phyloP scores from a whole-genome alignment of 2,888 invertebrate genomes.

The Caenorhabditis sp. region DNA sequence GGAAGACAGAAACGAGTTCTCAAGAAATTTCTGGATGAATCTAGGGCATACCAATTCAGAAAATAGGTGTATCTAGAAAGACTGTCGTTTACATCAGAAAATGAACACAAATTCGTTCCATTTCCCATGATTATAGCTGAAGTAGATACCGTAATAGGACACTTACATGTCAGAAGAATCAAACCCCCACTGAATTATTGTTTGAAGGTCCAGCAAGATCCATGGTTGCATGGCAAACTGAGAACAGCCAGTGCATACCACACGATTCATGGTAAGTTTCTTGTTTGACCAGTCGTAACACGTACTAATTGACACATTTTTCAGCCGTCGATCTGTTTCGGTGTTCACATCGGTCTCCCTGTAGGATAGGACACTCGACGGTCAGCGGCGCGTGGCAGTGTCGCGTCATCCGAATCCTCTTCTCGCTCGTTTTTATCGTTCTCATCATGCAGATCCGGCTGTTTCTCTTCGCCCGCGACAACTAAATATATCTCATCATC shows the following conservation, averaged over 20 bases:
- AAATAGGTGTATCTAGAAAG: no score
- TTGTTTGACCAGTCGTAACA: not conserved
- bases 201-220: slow-evolving; percentile 41
- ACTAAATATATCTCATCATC: slow-evolving; percentile 28
- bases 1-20: no score
- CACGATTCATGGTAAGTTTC: no score
- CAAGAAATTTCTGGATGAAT: no score
- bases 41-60: no score
- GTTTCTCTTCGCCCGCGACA: slow-evolving; percentile 54
- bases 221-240: slow-evolving; percentile 23
- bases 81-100: no score
- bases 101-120: no score
- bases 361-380: slow-evolving; percentile 56
- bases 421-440: slow-evolving; percentile 63
- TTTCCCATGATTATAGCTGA: no score
- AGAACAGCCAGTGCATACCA: slow-evolving; percentile 30
- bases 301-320: slow-evolving; percentile 26
- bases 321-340: slow-evolving; percentile 60
- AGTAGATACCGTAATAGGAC: no score
- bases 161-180: no score
- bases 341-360: slow-evolving; percentile 65
- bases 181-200: slow-evolving; percentile 38
- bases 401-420: slow-evolving; percentile 54
- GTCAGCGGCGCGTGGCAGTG: slow-evolving; percentile 60
- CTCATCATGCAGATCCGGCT: slow-evolving; percentile 60